phyloP scores from a whole-genome alignment of 2,888 invertebrate genomes.

The Phania funesta region DNA sequence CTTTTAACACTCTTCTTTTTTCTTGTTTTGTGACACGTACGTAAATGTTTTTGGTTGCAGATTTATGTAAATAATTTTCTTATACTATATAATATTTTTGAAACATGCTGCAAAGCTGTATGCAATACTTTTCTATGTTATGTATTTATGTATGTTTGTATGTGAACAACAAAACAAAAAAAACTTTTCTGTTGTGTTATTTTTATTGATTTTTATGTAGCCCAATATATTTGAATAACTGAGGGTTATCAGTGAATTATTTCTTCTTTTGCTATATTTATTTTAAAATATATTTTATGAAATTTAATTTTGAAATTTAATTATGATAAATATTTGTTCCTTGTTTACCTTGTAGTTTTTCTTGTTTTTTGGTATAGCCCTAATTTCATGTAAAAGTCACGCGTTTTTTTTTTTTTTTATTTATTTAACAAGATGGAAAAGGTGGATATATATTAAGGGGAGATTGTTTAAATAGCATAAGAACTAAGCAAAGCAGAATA shows the following conservation, averaged over 20 bases:
- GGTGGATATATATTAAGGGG: too few species aligned
- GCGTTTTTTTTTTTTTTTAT: too few species aligned
- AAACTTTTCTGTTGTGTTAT: background rate
- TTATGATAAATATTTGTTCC: too few species aligned
- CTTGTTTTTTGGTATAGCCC: too few species aligned
- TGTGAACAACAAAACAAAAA: too few species aligned
- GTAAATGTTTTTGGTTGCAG: background rate
- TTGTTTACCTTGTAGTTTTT: too few species aligned
- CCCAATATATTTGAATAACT: background rate
- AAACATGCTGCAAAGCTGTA: background rate
- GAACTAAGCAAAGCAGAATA: constrained; percentile 28
- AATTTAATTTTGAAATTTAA: constrained; percentile 12
- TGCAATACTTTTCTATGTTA: too few species aligned
- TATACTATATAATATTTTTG: background rate
- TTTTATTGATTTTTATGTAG: constrained; percentile 3
- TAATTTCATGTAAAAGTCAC: too few species aligned
- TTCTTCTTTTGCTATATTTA: background rate
- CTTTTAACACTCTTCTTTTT: background rate
- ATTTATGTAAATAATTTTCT: background rate
- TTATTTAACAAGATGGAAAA: too few species aligned
- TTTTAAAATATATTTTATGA: constrained; percentile 5
- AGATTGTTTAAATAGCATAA: too few species aligned
- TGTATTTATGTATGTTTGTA: too few species aligned
- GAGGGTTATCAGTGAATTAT: background rate
- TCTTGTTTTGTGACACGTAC: background rate